Percentiles rank a stretch among this genome's conserved stretches.
Conservation (phyloP, 2,113 vertebrate species). For the Lepidiolamprologus cunningtoni region DNA sequence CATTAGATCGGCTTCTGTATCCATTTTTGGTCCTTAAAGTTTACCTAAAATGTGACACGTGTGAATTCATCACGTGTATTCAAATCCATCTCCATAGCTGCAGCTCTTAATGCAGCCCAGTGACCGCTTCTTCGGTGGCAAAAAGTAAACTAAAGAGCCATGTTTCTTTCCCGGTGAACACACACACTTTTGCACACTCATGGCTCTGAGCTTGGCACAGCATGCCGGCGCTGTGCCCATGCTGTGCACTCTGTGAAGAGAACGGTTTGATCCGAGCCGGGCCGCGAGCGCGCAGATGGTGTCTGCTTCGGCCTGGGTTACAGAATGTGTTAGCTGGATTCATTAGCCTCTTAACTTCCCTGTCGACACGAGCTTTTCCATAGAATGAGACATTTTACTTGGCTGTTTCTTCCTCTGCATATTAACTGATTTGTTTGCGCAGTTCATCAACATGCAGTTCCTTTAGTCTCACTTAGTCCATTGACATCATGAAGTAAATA, state of each 20-base stretch:
- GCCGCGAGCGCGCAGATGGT: background rate
- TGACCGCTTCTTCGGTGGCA: background rate
- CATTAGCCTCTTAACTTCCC: constrained; percentile 1
- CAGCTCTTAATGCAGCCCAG: background rate
- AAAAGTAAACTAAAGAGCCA: background rate
- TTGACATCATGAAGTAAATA: background rate
- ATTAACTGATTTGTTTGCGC: background rate
- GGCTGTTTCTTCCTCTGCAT: background rate
- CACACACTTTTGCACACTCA: background rate
- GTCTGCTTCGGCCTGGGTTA: background rate
- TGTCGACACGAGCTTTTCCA: background rate
- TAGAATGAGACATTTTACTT: background rate
- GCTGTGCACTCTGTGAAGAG: background rate
- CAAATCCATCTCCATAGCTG: background rate
- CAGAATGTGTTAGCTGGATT: background rate
- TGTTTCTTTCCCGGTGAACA: background rate
- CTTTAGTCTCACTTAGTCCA: background rate
- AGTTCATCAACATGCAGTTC: background rate
- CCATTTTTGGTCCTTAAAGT: background rate
- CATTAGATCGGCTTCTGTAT: background rate
- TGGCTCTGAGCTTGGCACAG: background rate
- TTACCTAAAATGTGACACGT: background rate
- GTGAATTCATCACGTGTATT: background rate
- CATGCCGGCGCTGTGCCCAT: background rate
- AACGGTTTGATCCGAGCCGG: background rate